These are phyloP conservation scores for Harpagoxenus sublaevis DNA, from an alignment of 2,888 invertebrate genomes.

Conservation along the genomic window DNA sequence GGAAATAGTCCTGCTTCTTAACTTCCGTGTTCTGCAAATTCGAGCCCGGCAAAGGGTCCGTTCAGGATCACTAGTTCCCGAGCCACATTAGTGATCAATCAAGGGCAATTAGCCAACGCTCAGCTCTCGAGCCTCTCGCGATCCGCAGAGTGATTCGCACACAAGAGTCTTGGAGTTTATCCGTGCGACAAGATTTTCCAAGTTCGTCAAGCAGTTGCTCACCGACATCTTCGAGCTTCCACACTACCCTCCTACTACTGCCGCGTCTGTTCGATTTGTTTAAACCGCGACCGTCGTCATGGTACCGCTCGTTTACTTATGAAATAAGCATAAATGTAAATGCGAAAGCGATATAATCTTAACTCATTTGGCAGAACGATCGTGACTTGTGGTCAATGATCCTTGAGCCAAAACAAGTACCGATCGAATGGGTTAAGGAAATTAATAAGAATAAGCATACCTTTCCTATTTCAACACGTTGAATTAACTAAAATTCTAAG, in stretches of 20 bases:
- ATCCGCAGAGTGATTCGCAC: not conserved
- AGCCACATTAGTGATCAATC: conserved; percentile 8
- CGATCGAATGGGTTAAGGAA: too few species aligned
- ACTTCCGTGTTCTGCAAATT: conserved; percentile 87
- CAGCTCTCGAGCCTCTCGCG: conserved; percentile 40
- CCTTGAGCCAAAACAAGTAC: too few species aligned
- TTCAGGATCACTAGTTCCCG: conserved; percentile 31
- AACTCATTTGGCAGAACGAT: too few species aligned
- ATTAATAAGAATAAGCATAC: too few species aligned
- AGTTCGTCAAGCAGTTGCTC: conserved; percentile 25
- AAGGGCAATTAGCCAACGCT: not conserved
- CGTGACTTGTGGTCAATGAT: too few species aligned
- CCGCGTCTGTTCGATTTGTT: conserved; percentile 15
- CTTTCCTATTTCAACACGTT: too few species aligned
- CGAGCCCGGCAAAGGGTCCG: conserved; percentile 49
- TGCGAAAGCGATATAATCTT: too few species aligned
- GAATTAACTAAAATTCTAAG: too few species aligned
- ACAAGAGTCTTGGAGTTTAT: not conserved
- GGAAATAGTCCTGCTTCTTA: conserved; percentile 89
- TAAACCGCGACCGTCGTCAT: conserved; percentile 38
- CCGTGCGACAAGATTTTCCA: not conserved
- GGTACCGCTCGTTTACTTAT: conserved; percentile 32
- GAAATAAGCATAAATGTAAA: too few species aligned
- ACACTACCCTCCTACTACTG: conserved; percentile 76
- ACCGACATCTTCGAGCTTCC: conserved; percentile 80